Base-by-base conservation (phyloP, 2,797 vertebrate genomes). In the Melanotaenia boesemani region DNA sequence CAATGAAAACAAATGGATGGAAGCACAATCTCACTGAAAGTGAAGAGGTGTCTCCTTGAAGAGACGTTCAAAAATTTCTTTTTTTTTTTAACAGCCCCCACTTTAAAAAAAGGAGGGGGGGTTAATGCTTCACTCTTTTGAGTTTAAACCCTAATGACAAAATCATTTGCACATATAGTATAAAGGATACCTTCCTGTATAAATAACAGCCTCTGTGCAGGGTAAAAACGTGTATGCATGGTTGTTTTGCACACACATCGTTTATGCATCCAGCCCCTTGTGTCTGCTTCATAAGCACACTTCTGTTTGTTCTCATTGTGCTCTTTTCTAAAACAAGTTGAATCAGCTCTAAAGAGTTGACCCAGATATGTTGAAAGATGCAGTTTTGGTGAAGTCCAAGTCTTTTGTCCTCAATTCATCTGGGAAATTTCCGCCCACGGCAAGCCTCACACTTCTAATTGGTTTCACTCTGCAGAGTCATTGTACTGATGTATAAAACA, bases 331-430 rank as follows among this genome's bases (percentile, higher is more conserved):
- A 79, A 82, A 82, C 67, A 68, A 62, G 24, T 75, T 84, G 80
- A 91, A 87, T 88, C 74, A 76, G 81, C 79, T 58, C 71, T 70
- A 75, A 84, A 77, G 80, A 72, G 37, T 39, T 85, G 89, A 90
- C 87, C 87, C 71, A 89, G 72, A 82, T 82, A 74, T 48, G 61
- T n/a, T 79, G 66, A 75, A 86, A 85, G 81, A 85, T 72, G 65
- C 63, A 32, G 62, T 73, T 76, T 79, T 87, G 61, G 72, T 46
- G 3, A 77, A 64, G 70, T 86, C 60, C 63, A 75, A 65, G 52
- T 76, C 86, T 72, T 86, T 89, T 85, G 86, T 90, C 54, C 74
- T 63, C 32, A 64, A 55, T 79, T 76, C 79, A 79, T 83, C 54
- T 74, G 80, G 77, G 80, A 89, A 77, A 82, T 77, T 75, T 85